Percentiles rank a stretch among this genome's conserved stretches.
phyloP scores from a whole-genome alignment of 2,888 invertebrate species.

The Hyposoter dolosus region DNA sequence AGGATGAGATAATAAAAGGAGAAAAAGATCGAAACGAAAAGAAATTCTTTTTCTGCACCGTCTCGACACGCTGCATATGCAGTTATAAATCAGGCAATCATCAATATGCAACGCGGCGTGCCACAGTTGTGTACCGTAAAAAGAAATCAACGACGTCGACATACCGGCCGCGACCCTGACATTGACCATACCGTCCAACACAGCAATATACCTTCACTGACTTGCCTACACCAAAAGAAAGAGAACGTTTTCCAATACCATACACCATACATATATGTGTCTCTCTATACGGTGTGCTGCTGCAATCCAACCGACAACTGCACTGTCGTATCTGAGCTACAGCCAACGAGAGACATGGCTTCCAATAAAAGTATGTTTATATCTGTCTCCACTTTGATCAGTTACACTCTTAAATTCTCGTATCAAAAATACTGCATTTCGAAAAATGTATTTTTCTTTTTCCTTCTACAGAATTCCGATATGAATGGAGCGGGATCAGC shows the following conservation, averaged over 20 bases:
- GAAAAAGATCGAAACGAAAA: slow-evolving; percentile 29
- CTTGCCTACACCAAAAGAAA: slow-evolving; percentile 56
- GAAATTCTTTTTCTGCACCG: slow-evolving; percentile 66
- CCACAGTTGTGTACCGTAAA: slow-evolving; percentile 71
- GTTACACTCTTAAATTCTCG: not conserved
- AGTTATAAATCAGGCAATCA: slow-evolving; percentile 73
- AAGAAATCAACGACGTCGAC: slow-evolving; percentile 73
- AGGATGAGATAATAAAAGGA: slow-evolving; percentile 22
- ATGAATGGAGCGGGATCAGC: not conserved
- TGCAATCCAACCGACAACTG: slow-evolving; percentile 62
- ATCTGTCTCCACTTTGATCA: slow-evolving; percentile 12
- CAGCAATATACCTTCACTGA: slow-evolving; percentile 62
- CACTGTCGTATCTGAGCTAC: slow-evolving; percentile 41
- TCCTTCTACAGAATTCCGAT: slow-evolving; percentile 1
- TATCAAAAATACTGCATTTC: not conserved
- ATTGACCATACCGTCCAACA: slow-evolving; percentile 71
- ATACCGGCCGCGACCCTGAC: slow-evolving; percentile 73
- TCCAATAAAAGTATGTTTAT: slow-evolving; percentile 44
- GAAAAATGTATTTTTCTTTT: not conserved
- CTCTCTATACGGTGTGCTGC: slow-evolving; percentile 41
- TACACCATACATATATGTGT: slow-evolving; percentile 8
- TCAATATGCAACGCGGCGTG: slow-evolving; percentile 73
- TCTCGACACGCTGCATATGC: slow-evolving; percentile 69
- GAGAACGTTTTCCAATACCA: slow-evolving; percentile 63
- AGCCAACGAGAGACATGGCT: slow-evolving; percentile 15